Conservation (phyloP, 2,113 vertebrate species). For the Diphyllodes magnificus region DNA sequence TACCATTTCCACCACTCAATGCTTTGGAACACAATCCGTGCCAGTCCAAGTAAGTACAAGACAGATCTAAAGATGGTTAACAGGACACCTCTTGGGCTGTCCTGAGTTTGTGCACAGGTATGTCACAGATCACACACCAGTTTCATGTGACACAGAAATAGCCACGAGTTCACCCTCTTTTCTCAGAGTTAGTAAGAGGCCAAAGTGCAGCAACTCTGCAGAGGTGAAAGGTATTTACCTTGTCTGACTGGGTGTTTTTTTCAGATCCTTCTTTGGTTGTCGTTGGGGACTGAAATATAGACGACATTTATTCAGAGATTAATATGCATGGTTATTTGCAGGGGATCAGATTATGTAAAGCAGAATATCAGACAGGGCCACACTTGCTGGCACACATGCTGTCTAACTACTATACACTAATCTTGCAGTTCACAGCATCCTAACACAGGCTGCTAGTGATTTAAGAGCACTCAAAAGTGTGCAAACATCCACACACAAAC, state of each 20-base stretch:
- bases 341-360: background rate
- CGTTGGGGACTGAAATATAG: background rate
- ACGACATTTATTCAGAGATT: background rate
- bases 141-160: fast-evolving
- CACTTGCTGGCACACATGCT: background rate
- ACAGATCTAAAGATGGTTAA: background rate
- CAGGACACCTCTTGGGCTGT: background rate
- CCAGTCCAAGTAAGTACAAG: background rate
- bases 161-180: background rate
- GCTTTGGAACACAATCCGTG: fast-evolving
- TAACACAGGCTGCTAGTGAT: background rate
- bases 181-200: background rate
- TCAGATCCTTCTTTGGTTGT: constrained; percentile 42
- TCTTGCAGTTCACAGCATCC: background rate
- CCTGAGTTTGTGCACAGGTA: background rate
- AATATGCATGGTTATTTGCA: background rate
- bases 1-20: background rate
- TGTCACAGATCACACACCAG: background rate
- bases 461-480: too few relatives aligned
- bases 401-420: background rate
- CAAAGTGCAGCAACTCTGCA: background rate
- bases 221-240: constrained; percentile 22
- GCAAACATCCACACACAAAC: background rate
- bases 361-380: background rate
- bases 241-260: constrained; percentile 16